Base-by-base conservation (phyloP, 2,113 vertebrate species). In the Apteryx owenii region DNA sequence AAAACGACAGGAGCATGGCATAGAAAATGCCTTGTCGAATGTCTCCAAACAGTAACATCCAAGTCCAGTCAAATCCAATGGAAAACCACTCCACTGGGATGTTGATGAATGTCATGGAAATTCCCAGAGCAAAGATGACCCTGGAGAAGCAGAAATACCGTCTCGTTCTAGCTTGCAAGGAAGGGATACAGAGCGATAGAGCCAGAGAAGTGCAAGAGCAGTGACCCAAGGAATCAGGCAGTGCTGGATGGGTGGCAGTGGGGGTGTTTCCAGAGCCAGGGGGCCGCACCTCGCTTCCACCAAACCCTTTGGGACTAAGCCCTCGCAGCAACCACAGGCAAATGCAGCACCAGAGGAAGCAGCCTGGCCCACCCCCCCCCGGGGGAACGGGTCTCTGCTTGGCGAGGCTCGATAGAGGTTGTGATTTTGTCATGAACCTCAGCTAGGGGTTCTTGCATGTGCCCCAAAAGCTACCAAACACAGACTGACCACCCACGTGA, bases 81-180 rank as follows among this genome's bases (percentile, higher is more conserved):
- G 99, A 99, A 97, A 99, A 99, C 99, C 99, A 99, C 89, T 99
- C 99, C 92, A 99, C 99, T 0, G 99, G 99, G 86, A 99, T 99
- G 96, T 99, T 99, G 95, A 99, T 99, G 97, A 99, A 99, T 0
- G 99, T 99, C 99, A 99, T 99, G 78, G 99, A 99, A 92, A 99
- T 99, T 10, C 99, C 99, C 93, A 99, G 97, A 77, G 99, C 99
- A 36, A 99, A 99, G 98, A 99, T 99, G 53, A 99, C 98, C 97
- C 99, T 99, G 93, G n/a, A 75, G 62, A 56, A 77, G 72, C 85
- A 97, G 83, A 95, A 70, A 89, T 18, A 51, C 14, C n/a, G n/a
- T 4, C n/a, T 18, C 50, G 61, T 81, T 40, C 40, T 40, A 20
- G 38, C 21, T 80, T 73, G 79, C 31, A 70, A 80, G 80, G 64